Evolutionary conservation across 2,888 invertebrate species (phyloP).

Genomic region (Synergus itoensis): DNA sequence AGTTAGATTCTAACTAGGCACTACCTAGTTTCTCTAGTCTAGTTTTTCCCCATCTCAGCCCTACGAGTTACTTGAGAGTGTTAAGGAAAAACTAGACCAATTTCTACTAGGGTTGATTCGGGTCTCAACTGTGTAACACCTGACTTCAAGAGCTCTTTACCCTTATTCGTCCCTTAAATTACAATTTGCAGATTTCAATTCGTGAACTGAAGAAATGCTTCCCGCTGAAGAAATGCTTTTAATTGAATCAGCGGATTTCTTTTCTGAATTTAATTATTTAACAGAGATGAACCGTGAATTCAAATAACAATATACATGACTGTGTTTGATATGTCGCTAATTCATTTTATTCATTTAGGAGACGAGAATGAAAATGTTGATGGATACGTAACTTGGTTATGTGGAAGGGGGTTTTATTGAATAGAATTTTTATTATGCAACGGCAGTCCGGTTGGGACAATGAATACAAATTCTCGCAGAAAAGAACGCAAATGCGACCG

Average conservation of each 20-base stretch:
- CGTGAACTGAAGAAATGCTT: not conserved
- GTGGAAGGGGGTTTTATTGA: conserved; percentile 48
- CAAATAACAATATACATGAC: conserved; percentile 8
- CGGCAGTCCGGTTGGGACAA: conserved; percentile 59
- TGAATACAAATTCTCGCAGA: conserved; percentile 68
- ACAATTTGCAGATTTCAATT: not conserved
- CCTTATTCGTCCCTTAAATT: no score
- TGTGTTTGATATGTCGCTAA: conserved; percentile 29
- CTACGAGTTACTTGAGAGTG: no score
- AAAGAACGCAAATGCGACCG: conserved; percentile 60
- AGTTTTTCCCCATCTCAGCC: no score
- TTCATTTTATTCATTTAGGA: conserved; percentile 11
- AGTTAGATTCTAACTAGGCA: no score
- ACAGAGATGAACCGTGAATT: conserved; percentile 2
- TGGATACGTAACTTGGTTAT: conserved; percentile 40
- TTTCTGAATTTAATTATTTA: not conserved
- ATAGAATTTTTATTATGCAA: conserved; percentile 67
- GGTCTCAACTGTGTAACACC: no score
- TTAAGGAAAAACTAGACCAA: no score
- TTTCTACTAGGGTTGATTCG: no score
- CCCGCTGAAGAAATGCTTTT: not conserved
- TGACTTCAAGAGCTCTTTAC: no score
- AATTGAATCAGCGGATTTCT: not conserved
- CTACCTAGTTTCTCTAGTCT: no score
- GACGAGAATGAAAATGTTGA: conserved; percentile 10